Evolutionary conservation across 2,113 vertebrate species (phyloP), one percentile per base, ranked within the genome.

Genomic region (Paedocypris sp.): DNA sequence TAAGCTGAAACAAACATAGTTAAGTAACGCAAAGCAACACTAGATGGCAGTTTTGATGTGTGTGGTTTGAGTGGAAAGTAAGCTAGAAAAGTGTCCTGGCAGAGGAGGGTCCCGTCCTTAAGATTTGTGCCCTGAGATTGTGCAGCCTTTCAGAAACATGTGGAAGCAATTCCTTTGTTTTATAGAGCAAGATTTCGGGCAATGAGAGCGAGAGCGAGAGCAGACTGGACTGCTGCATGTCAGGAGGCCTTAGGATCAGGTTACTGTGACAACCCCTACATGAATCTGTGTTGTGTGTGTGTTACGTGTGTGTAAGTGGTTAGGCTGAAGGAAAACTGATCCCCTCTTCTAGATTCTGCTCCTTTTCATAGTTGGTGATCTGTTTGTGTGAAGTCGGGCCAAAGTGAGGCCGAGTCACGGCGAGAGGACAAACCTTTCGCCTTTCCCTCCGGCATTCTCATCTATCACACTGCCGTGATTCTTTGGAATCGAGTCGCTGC

Each of bases 131-230:
- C 49, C 22, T n/a, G 10, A 76, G 86, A 85, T 86, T 87, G 85
- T 82, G 66, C 86, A 86, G 87, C 85, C 86, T 48, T 83, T 85
- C n/a, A 82, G 83, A 77, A 91, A 93, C 93, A 97, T 94, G 85
- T 97, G 94, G 91, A 93, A 95, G 88, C 87, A 93, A 97, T 97
- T 93, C 91, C 90, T 91, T 90, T 97, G 93, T 97, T 95, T 96
- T 93, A 94, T 88, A 91, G 92, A 91, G 87, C 90, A 89, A 87
- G 90, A 92, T 89, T 92, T 89, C 83, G 75, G 79, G 89, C 89
- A 90, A 92, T 93, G 86, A 90, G 79, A 81, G 78, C 92, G 79
- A 89, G 89, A 90, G 92, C 93, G 86, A 90, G 79, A 81, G 78
- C 92, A 85, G 75, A 85, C 90, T 85, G 89, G 92, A 91, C 94